Percentiles rank a stretch among this genome's conserved stretches.
Evolutionary conservation across 2,113 vertebrate species (phyloP).

Genomic region (Actinemys pallida): DNA sequence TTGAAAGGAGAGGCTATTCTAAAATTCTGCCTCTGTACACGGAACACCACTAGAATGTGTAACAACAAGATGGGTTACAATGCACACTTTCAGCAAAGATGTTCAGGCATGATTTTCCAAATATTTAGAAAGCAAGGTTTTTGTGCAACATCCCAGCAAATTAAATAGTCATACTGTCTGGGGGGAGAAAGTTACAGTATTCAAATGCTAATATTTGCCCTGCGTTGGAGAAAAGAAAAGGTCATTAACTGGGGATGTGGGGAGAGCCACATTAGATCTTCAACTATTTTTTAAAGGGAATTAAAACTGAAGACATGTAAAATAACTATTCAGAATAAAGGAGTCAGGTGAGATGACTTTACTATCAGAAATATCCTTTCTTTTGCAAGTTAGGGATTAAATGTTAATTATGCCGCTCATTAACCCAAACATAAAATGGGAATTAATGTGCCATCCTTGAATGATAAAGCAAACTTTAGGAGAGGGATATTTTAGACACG

Average conservation of each 20-base stretch:
- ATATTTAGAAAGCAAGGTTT: background rate
- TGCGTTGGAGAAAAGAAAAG: background rate
- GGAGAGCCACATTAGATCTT: background rate
- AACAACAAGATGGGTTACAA: background rate
- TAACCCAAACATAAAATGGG: background rate
- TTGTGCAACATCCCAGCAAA: constrained; percentile 1
- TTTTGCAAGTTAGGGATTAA: background rate
- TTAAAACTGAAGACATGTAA: background rate
- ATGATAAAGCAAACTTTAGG: background rate
- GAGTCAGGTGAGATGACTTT: background rate
- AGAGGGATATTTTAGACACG: background rate
- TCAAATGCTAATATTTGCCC: constrained; percentile 13
- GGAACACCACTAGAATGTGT: background rate
- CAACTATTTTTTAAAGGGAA: background rate
- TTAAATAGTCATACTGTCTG: background rate
- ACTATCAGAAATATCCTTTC: background rate
- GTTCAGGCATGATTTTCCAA: background rate
- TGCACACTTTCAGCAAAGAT: background rate
- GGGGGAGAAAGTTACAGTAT: background rate
- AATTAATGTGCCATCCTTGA: background rate
- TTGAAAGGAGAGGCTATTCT: constrained; percentile 10
- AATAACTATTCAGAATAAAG: background rate
- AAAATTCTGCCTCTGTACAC: background rate
- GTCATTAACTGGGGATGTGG: background rate
- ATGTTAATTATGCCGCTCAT: background rate